phyloP scores from a whole-genome alignment of 1,140 invertebrate genomes.

The Zaprionus taronus region DNA sequence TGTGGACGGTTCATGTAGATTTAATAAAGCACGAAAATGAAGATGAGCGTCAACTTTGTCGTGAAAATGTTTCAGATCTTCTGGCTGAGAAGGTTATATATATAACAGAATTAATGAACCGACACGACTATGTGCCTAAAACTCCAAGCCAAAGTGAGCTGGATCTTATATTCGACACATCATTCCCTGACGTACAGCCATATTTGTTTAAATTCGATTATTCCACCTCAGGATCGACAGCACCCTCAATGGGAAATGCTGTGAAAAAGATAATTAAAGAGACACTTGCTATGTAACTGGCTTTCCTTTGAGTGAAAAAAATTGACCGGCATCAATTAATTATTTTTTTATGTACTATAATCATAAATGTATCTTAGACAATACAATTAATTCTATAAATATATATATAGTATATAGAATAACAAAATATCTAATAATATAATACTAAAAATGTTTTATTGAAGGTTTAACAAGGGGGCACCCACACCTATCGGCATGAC shows the following conservation, averaged over 20 bases:
- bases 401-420: no score
- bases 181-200: slow-evolving; percentile 96
- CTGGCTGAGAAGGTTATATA: slow-evolving; percentile 96
- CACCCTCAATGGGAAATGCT: slow-evolving; percentile 92
- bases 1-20: slow-evolving; percentile 97
- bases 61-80: slow-evolving; percentile 95
- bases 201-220: slow-evolving; percentile 96
- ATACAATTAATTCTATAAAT: background rate
- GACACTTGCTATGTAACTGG: slow-evolving; percentile 90
- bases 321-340: background rate
- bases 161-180: slow-evolving; percentile 97
- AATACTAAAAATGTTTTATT: no score
- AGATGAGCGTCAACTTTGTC: slow-evolving; percentile 93
- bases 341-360: background rate
- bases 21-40: slow-evolving; percentile 94
- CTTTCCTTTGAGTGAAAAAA: background rate
- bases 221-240: slow-evolving; percentile 89
- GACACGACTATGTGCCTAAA: slow-evolving; percentile 97
- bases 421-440: no score
- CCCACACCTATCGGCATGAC: no score
- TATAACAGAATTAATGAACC: slow-evolving; percentile 97
- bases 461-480: no score
- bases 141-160: slow-evolving; percentile 96
- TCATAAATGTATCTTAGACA: background rate
- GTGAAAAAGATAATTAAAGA: slow-evolving; percentile 96